These are phyloP conservation scores for Mercenaria mercenaria DNA, from an alignment of 1,140 invertebrate genomes.

Conservation along the genomic window DNA sequence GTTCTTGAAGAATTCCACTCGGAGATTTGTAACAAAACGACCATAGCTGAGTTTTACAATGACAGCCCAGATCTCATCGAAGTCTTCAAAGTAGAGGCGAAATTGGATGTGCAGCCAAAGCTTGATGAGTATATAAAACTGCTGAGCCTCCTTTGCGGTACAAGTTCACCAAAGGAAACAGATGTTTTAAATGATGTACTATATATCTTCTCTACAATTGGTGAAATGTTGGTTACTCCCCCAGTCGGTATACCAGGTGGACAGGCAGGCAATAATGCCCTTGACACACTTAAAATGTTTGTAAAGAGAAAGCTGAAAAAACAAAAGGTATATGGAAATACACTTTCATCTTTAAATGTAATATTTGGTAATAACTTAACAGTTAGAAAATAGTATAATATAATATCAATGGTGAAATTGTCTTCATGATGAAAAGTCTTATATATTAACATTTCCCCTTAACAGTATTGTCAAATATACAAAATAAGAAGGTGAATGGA, in stretches of 20 bases:
- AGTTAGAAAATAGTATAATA: too few relatives aligned
- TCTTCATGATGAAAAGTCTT: too few relatives aligned
- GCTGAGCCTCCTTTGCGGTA: constrained; percentile 69
- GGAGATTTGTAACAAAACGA: constrained; percentile 72
- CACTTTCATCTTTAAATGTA: too few relatives aligned
- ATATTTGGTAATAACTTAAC: too few relatives aligned
- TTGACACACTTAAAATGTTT: constrained; percentile 51
- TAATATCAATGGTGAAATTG: too few relatives aligned
- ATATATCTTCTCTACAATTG: constrained; percentile 74
- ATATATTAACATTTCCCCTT: too few relatives aligned
- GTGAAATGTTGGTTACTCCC: constrained; percentile 32
- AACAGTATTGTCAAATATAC: too few relatives aligned
- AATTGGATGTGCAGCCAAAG: constrained; percentile 69
- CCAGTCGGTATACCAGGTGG: constrained; percentile 19
- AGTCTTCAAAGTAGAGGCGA: constrained; percentile 67
- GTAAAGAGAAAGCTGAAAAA: constrained; percentile 64
- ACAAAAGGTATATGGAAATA: constrained; percentile 25
- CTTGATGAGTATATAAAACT: constrained; percentile 77
- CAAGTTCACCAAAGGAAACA: constrained; percentile 62
- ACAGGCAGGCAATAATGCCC: constrained; percentile 39
- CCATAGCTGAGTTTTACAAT: constrained; percentile 58
- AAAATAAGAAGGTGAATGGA: too few relatives aligned
- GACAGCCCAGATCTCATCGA: constrained; percentile 62
- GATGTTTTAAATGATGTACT: constrained; percentile 71
- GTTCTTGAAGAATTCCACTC: constrained; percentile 75